Base-by-base conservation (phyloP, 1,140 invertebrate species). In the Ephestia elutella region DNA sequence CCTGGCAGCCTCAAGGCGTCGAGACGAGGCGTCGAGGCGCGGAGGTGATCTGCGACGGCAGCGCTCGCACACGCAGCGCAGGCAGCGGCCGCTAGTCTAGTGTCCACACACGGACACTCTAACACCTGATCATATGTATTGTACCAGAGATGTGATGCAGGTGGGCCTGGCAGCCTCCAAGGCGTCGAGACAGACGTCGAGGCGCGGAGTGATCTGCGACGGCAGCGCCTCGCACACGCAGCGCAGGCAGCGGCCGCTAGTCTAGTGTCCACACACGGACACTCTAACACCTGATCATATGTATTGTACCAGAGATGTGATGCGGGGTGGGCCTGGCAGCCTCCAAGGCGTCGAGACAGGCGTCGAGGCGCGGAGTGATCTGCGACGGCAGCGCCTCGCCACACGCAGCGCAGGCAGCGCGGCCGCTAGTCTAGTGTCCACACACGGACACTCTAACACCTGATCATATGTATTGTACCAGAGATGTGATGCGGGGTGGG, bases 181-280 rank as follows among this genome's bases (percentile, higher is more conserved):
- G 57, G 93, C 93, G 64, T 96, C 95, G 5, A 96, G 91, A 74
- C 95, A 97, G 49, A 93, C 91, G 89, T 99, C 97, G 60, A 99
- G 94, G 0, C 99, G 89, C 13, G 96, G 97, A 85, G 98, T 96
- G 65, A 98, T 93, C 82, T 98, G 95, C 73, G 96, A 96, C 2
- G 98, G 98, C 49, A 98, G 93, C 32, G 98, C 97, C 15, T 96
- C 92, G 74, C 96, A 96, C 63, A 98, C 95, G 78, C 96, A 96
- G 11, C 87, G 82, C 50, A 99, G 89, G 86, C 97, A 98, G 96
- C 97, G 99, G 97, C 96, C 9, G 97, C 95, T 60, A 99, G 86
- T 55, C 98, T 90, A 10, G 96, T 96, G 13, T 96, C 96, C 66
- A 95, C 94, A 88, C 99, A 96, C 0, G 98, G 97, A 88, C 99